phyloP scores from a whole-genome alignment of 2,888 invertebrate genomes.

The Gortyna flavago region DNA sequence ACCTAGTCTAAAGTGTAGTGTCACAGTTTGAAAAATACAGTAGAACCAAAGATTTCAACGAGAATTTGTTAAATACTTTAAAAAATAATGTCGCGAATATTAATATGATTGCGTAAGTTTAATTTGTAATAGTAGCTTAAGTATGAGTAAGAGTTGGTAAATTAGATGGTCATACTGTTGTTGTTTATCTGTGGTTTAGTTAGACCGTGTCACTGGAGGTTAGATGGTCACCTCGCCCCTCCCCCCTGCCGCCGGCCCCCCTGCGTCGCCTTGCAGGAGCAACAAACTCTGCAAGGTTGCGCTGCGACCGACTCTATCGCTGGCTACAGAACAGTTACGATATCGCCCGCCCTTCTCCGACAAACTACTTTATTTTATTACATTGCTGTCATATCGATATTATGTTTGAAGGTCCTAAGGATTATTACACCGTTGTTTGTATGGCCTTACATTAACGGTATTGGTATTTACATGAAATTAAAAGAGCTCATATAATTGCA shows the following conservation, averaged over 20 bases:
- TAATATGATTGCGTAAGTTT: slow-evolving; percentile 20
- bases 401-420: slow-evolving; percentile 81
- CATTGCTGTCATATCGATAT: slow-evolving; percentile 83
- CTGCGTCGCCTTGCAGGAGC: slow-evolving; percentile 77
- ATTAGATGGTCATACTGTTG: slow-evolving; percentile 65
- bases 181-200: slow-evolving; percentile 73
- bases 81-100: slow-evolving; percentile 15
- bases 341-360: slow-evolving; percentile 88
- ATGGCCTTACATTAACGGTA: slow-evolving; percentile 34
- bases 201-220: slow-evolving; percentile 84
- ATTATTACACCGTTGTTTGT: slow-evolving; percentile 62
- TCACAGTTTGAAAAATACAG: slow-evolving; percentile 44
- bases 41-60: slow-evolving; percentile 41
- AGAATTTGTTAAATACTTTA: slow-evolving; percentile 4
- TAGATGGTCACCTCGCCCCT: slow-evolving; percentile 67
- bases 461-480: slow-evolving; percentile 14
- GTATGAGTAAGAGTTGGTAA: slow-evolving; percentile 37
- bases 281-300: slow-evolving; percentile 90
- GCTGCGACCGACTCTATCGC: slow-evolving; percentile 83
- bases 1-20: slow-evolving; percentile 18
- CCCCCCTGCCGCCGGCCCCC: slow-evolving; percentile 60
- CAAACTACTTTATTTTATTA: slow-evolving; percentile 86
- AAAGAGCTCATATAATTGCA: not conserved
- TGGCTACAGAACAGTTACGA: slow-evolving; percentile 86
- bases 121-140: slow-evolving; percentile 24